Evolutionary conservation across 2,113 vertebrate genomes (phyloP).

Genomic region (Protobothrops mucrosquamatus): DNA sequence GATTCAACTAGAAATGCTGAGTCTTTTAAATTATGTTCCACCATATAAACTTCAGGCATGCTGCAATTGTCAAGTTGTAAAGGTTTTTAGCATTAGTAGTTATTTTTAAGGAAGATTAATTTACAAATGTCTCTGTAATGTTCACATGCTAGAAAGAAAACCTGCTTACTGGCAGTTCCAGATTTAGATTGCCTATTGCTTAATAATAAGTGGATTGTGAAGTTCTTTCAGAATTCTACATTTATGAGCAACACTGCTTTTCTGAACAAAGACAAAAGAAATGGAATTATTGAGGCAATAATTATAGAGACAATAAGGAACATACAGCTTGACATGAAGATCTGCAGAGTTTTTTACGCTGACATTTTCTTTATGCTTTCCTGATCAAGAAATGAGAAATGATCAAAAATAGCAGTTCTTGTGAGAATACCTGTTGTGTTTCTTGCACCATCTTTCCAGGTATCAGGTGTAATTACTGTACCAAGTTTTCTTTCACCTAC

Average conservation of each 20-base stretch:
- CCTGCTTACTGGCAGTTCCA: no score
- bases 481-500: conserved; percentile 97
- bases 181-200: background rate
- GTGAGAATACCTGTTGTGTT: conserved; percentile 88
- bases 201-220: background rate
- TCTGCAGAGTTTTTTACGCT: background rate
- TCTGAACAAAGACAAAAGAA: background rate
- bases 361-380: background rate
- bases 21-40: background rate
- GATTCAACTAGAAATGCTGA: background rate
- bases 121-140: background rate
- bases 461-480: conserved; percentile 94
- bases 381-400: background rate
- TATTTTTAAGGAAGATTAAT: background rate
- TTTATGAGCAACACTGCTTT: background rate
- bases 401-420: background rate
- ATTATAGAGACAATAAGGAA: background rate
- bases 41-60: background rate
- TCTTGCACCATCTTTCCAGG: conserved; percentile 96
- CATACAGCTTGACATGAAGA: background rate
- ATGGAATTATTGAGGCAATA: background rate
- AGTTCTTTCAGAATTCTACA: background rate
- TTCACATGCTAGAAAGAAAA: background rate
- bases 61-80: background rate
- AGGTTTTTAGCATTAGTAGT: background rate